Evolutionary conservation across 2,113 vertebrate species (phyloP).

Genomic region (Syngnathus typhle): DNA sequence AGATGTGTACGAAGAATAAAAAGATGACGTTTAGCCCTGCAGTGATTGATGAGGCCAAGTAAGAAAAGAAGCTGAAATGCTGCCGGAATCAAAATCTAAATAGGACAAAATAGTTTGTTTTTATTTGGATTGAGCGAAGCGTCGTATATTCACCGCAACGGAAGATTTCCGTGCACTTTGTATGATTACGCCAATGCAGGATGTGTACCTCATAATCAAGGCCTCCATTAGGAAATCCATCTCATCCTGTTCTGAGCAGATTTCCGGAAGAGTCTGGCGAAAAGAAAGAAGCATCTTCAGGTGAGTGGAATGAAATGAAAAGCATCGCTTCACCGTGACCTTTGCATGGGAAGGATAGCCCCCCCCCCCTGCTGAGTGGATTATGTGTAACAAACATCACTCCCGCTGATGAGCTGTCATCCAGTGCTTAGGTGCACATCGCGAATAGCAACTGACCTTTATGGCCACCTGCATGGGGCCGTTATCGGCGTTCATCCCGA

Average conservation of each 20-base stretch:
- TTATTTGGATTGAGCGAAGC: too few species aligned
- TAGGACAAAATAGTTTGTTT: too few species aligned
- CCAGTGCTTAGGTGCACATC: conserved; percentile 13
- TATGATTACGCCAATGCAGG: not conserved
- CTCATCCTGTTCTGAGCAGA: conserved; percentile 88
- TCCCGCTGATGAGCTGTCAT: not conserved
- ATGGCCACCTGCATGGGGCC: conserved; percentile 82
- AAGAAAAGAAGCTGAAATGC: not conserved
- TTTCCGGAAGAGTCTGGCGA: conserved; percentile 84
- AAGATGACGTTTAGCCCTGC: not conserved
- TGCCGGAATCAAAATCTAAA: too few species aligned
- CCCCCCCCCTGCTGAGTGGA: not conserved
- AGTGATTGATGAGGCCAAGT: not conserved
- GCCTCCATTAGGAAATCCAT: conserved; percentile 92
- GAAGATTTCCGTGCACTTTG: not conserved
- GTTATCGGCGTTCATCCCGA: conserved; percentile 79
- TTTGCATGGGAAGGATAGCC: conserved; percentile 11
- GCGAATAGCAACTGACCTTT: conserved; percentile 75
- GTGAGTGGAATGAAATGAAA: not conserved
- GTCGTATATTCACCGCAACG: too few species aligned
- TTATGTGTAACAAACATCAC: conserved; percentile 21
- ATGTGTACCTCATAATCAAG: conserved; percentile 81
- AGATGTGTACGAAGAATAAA: not conserved
- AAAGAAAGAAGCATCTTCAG: conserved; percentile 18
- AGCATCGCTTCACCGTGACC: conserved; percentile 12